A percentile compares a stretch with the other conserved stretches of the same genome.
Conservation (phyloP, 2,797 vertebrate species). For the Periophthalmus magnuspinnatus region DNA sequence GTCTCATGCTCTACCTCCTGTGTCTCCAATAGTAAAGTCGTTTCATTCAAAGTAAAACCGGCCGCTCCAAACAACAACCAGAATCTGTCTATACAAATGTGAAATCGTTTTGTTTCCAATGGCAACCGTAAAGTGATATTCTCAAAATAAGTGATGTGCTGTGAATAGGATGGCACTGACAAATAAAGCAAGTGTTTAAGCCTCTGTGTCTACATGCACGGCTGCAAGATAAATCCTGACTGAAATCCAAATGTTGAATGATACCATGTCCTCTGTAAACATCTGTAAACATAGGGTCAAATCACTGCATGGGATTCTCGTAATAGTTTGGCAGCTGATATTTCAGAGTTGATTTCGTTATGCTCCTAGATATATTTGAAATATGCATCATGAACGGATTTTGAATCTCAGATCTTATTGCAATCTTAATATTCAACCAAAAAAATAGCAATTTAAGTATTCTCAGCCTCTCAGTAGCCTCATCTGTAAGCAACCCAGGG, state of each 20-base stretch:
- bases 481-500: too few species aligned
- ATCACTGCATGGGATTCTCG: too few species aligned
- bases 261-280: background rate
- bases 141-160: background rate
- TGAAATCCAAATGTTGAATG: background rate
- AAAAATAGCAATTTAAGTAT: too few species aligned
- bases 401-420: too few species aligned
- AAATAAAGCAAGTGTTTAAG: background rate
- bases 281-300: background rate
- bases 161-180: background rate
- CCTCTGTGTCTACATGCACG: background rate
- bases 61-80: background rate
- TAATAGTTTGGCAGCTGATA: too few species aligned
- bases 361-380: too few species aligned
- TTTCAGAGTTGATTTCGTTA: too few species aligned
- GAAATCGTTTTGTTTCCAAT: background rate
- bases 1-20: background rate
- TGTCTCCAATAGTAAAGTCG: background rate
- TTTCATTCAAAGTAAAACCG: background rate
- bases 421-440: too few species aligned
- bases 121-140: background rate
- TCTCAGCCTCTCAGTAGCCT: too few species aligned
- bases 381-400: too few species aligned
- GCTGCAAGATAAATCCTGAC: background rate
- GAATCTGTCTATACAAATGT: background rate